Evolutionary conservation across 2,888 invertebrate genomes (phyloP).

Genomic region (Aspidiotus rigidus): DNA sequence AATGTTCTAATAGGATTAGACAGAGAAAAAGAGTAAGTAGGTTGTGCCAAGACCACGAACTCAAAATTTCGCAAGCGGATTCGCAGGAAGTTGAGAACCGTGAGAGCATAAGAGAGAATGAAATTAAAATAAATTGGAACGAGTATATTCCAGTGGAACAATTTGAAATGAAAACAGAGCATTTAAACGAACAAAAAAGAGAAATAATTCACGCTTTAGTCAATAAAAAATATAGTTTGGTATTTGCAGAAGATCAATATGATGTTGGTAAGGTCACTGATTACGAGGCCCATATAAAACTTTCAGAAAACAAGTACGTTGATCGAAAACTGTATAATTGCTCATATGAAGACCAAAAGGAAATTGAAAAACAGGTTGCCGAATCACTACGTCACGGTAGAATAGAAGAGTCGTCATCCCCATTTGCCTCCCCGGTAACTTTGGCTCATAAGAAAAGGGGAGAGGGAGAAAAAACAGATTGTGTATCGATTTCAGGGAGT

Average conservation of each 20-base stretch:
- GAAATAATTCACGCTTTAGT: too few relatives aligned
- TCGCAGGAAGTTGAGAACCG: too few relatives aligned
- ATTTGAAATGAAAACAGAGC: too few relatives aligned
- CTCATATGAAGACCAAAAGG: background rate
- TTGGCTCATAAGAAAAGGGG: background rate
- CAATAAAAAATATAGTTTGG: background rate
- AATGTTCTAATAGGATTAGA: too few relatives aligned
- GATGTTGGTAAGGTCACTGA: background rate
- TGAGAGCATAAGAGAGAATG: too few relatives aligned
- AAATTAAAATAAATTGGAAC: too few relatives aligned
- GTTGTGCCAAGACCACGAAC: too few relatives aligned
- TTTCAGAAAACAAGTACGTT: background rate
- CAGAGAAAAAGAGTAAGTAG: too few relatives aligned
- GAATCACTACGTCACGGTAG: background rate
- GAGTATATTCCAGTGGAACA: too few relatives aligned
- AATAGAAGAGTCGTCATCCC: background rate
- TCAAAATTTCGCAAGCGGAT: too few relatives aligned
- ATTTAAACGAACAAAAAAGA: too few relatives aligned
- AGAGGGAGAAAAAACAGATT: constrained; percentile 13
- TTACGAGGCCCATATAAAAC: background rate
- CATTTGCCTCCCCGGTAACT: background rate
- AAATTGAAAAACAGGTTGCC: background rate
- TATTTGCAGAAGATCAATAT: background rate
- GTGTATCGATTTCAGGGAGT: constrained; percentile 27
- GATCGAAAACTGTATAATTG: background rate